A percentile compares a stretch with the other conserved stretches of the same genome.
phyloP scores from a whole-genome alignment of 2,113 vertebrate genomes.

The Thunnus maccoyii region DNA sequence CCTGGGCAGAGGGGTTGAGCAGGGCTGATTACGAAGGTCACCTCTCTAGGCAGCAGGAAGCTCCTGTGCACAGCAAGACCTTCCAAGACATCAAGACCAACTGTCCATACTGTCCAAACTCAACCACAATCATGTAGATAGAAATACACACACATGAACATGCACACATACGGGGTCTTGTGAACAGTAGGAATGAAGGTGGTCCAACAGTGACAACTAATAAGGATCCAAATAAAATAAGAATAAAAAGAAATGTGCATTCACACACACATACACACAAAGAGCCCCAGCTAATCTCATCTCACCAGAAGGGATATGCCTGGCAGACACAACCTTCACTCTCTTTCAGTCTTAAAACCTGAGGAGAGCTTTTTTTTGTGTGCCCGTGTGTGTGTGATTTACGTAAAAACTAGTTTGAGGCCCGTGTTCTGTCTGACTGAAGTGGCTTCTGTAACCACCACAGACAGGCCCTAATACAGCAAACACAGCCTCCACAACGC shows the following conservation, averaged over 20 bases:
- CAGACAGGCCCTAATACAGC: constrained; percentile 42
- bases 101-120: background rate
- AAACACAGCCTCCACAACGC: constrained; percentile 51
- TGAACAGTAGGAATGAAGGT: constrained; percentile 33
- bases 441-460: constrained; percentile 47
- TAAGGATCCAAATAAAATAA: constrained; percentile 32
- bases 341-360: constrained; percentile 63
- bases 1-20: constrained; percentile 56
- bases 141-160: background rate
- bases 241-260: constrained; percentile 43
- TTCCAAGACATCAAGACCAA: constrained; percentile 33
- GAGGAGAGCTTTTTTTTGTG: constrained; percentile 13
- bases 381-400: constrained; percentile 30
- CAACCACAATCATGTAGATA: background rate
- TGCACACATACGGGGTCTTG: background rate
- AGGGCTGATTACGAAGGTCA: constrained; percentile 73
- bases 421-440: constrained; percentile 37
- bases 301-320: constrained; percentile 70
- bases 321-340: constrained; percentile 72
- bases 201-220: constrained; percentile 32
- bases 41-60: constrained; percentile 41
- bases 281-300: constrained; percentile 72
- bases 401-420: constrained; percentile 57
- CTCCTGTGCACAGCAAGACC: constrained; percentile 35
- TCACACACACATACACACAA: constrained; percentile 31